phyloP scores from a whole-genome alignment of 2,113 vertebrate species.

The Fregetta grallaria region DNA sequence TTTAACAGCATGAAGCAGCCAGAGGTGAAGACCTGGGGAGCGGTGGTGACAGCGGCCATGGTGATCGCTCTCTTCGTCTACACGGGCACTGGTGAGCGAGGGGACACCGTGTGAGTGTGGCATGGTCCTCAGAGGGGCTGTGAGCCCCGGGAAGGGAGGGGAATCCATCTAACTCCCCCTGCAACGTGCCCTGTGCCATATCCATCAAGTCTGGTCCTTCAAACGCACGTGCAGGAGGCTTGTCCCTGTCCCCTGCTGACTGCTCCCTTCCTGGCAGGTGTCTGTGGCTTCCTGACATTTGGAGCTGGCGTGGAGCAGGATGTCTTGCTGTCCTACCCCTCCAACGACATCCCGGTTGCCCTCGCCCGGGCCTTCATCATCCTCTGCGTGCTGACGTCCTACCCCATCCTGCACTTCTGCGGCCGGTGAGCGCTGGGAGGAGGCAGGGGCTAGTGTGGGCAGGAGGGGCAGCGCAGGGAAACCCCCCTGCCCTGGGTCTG shows the following conservation, averaged over 20 bases:
- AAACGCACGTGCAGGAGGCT: not conserved
- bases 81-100: slow-evolving; percentile 86
- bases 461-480: accelerated
- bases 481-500: not conserved
- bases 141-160: not conserved
- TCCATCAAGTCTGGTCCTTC: not conserved
- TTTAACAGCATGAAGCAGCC: slow-evolving; percentile 93
- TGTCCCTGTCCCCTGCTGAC: not conserved
- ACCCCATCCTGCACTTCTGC: slow-evolving; percentile 97
- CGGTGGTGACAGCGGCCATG: slow-evolving; percentile 89
- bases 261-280: slow-evolving; percentile 72
- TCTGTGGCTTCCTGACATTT: slow-evolving; percentile 94
- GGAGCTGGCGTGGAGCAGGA: slow-evolving; percentile 88
- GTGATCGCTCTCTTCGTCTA: slow-evolving; percentile 95
- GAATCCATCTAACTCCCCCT: not conserved
- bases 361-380: slow-evolving; percentile 93
- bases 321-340: slow-evolving; percentile 92
- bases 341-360: slow-evolving; percentile 88
- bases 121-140: not conserved
- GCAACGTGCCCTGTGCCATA: not conserved
- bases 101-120: accelerated
- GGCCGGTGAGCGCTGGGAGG: slow-evolving; percentile 78
- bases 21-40: slow-evolving; percentile 85
- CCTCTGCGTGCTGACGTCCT: slow-evolving; percentile 92
- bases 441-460: not conserved